Evolutionary conservation across 2,113 vertebrate species (phyloP).

Genomic region (Ariopsis seemanni): DNA sequence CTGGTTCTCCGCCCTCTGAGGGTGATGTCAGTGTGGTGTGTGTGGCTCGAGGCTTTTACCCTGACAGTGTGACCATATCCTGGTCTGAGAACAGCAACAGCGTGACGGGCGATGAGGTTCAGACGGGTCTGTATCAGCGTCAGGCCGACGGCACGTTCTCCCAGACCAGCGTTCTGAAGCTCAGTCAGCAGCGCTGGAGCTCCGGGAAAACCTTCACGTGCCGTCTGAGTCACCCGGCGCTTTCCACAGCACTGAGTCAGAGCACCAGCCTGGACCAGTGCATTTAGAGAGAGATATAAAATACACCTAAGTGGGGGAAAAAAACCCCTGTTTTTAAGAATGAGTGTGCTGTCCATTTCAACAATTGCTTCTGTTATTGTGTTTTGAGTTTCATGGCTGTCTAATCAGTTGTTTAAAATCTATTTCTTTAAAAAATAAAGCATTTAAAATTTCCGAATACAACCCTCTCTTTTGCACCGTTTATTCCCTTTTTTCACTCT

Average conservation of each 20-base stretch:
- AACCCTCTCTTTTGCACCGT: not conserved
- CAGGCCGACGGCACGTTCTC: conserved; percentile 58
- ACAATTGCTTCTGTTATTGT: not conserved
- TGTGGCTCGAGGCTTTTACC: conserved; percentile 42
- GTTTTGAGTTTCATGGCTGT: not conserved
- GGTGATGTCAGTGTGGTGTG: conserved; percentile 60
- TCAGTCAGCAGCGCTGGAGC: not conserved
- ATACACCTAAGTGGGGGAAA: too few relatives aligned
- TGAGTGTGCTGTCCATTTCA: not conserved
- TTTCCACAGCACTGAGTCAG: conserved; percentile 48
- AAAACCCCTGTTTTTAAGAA: not conserved
- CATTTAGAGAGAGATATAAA: not conserved
- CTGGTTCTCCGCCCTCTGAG: rapidly evolving
- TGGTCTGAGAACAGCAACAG: not conserved
- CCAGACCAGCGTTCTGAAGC: conserved; percentile 60
- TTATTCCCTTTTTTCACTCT: not conserved
- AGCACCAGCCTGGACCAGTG: conserved; percentile 43
- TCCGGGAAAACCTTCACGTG: conserved; percentile 21
- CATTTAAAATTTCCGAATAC: not conserved
- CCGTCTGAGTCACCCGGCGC: conserved; percentile 53
- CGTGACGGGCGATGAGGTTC: rapidly evolving
- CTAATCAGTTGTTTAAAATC: not conserved
- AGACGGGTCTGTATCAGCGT: conserved; percentile 22
- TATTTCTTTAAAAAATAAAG: not conserved
- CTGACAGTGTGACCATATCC: rapidly evolving